These are phyloP conservation scores for Brachionus paranguensis DNA, from an alignment of 1,140 invertebrate genomes.

Conservation along the genomic window DNA sequence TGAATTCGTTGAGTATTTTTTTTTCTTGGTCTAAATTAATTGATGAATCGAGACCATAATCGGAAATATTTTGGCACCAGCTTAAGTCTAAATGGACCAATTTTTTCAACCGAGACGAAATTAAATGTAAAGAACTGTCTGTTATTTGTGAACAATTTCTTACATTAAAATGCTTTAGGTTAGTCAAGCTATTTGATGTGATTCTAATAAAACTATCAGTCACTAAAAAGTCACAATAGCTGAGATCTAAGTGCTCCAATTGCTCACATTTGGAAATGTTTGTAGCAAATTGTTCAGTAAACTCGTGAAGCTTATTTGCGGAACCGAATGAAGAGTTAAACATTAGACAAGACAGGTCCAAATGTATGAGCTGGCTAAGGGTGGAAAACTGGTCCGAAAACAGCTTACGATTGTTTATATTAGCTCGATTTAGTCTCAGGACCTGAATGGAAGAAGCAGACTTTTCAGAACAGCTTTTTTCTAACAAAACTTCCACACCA, in stretches of 20 bases:
- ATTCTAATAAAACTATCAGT: slow-evolving; percentile 13
- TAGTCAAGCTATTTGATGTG: background rate
- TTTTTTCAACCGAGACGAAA: background rate
- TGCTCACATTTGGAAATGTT: background rate
- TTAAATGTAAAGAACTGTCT: slow-evolving; percentile 6
- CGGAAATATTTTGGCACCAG: slow-evolving; percentile 33
- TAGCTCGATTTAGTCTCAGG: background rate
- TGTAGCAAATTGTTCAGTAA: background rate
- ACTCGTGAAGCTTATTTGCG: background rate
- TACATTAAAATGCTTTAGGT: background rate
- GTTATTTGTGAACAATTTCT: slow-evolving; percentile 36
- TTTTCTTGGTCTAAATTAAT: background rate
- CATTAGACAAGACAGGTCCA: slow-evolving; percentile 19
- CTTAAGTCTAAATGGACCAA: slow-evolving; percentile 9
- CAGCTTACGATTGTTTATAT: slow-evolving; percentile 3
- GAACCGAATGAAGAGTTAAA: background rate
- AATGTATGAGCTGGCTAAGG: background rate
- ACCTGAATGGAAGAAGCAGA: background rate
- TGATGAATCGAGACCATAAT: background rate
- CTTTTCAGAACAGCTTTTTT: background rate
- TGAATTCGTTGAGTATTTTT: background rate
- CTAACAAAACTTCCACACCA: background rate
- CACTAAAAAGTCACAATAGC: slow-evolving; percentile 35
- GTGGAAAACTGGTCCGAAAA: background rate
- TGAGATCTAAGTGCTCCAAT: background rate